These are phyloP conservation scores for Astreopora myriophthalma DNA, from an alignment of 64 coral and sea anemone species.

Conservation along the genomic window DNA sequence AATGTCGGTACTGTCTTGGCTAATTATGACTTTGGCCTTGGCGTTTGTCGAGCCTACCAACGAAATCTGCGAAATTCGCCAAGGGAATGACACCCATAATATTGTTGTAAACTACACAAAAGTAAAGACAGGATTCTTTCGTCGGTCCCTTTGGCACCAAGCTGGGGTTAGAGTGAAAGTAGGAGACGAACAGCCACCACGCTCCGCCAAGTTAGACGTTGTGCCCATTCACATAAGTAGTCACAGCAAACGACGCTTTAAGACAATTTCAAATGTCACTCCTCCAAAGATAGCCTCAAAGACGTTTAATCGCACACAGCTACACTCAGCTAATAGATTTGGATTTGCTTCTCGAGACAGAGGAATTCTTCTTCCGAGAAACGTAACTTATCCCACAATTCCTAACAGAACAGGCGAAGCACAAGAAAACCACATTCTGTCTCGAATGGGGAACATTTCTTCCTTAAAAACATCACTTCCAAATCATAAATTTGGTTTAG, in stretches of 20 bases:
- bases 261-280: neutral
- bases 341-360: neutral
- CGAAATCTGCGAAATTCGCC: constrained; percentile 91
- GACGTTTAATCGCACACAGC: neutral
- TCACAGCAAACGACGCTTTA: neutral
- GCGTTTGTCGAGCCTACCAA: constrained; percentile 98
- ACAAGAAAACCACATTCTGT: neutral
- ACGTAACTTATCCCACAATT: neutral
- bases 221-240: constrained; percentile 3
- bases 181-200: neutral
- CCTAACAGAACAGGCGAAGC: neutral
- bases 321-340: neutral
- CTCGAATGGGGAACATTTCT: neutral
- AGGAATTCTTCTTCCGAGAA: neutral
- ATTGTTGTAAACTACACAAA: constrained; percentile 93
- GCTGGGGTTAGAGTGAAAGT: neutral
- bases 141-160: constrained; percentile 54
- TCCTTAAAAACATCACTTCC: no score
- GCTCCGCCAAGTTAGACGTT: constrained; percentile 34
- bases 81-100: constrained; percentile 52
- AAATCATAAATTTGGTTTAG: neutral
- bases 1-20: constrained; percentile 96
- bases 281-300: neutral
- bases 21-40: constrained; percentile 94
- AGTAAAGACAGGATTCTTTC: constrained; percentile 96